Base-by-base conservation (phyloP, 2,888 invertebrate species). In the Drosophila kanekoi region DNA sequence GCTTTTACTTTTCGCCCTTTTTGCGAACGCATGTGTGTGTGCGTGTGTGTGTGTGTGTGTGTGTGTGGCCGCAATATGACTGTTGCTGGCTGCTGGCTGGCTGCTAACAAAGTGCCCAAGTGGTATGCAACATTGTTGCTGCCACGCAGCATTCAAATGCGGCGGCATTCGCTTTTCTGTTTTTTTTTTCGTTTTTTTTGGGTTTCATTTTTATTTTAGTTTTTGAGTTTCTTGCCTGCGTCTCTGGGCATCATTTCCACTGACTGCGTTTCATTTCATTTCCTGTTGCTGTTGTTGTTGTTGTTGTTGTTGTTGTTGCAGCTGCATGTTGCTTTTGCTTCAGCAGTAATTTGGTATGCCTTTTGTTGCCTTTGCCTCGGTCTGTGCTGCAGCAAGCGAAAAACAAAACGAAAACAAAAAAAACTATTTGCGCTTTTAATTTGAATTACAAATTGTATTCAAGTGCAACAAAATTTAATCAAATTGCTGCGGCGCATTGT, bases 121-220 rank as follows among this genome's bases (percentile, higher is more conserved):
- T 87, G 87, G 87, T 71, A 84, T 87, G 87, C 85, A 85, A 85
- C 85, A 87, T 87, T 85, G 85, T 85, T 87, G 80, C 87, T 84
- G 72, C 87, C 76, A 76, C 76, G 74, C 87, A 86, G 79, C 83
- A 86, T 83, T 83, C 86, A 83, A 86, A 86, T 85, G 87, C 73
- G 75, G 82, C 81, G 75, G 85, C 82, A 79, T 77, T 45, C 41
- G 41, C 18, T 44, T 23, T 54, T 11, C 13, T 38, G 8, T 79
- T 82, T 76, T 77, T 65, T 60, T 65, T 69, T 60, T 56, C 64
- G 47, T 61, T 48, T 62, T 66, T 53, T 64, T 51, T 70, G 41
- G 33, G 28, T 28, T 8, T 28, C 28, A 8, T 28, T 28, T 74
- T 53, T 38, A 53, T 58, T 76, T 69, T 56, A 47, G 62, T 53